phyloP scores from a whole-genome alignment of 1,140 invertebrate species.

The Triops cancriformis region DNA sequence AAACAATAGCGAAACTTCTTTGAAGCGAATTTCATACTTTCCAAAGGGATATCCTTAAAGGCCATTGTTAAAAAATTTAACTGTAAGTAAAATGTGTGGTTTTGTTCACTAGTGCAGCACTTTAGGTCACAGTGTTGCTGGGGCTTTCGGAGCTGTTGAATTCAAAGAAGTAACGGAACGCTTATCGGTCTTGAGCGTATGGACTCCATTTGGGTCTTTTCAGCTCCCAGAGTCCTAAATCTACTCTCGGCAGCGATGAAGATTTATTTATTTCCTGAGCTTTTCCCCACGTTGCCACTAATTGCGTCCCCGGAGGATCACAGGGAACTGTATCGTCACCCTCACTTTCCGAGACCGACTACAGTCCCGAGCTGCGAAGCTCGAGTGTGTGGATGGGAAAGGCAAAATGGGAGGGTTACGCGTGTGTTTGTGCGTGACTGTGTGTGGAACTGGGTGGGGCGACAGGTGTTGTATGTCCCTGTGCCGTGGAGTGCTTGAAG shows the following conservation, averaged over 20 bases:
- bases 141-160: not conserved
- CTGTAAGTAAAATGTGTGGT: not conserved
- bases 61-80: not conserved
- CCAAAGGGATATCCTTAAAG: not conserved
- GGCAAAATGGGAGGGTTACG: not conserved
- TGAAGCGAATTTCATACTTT: not conserved
- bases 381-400: not conserved
- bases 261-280: not conserved
- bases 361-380: not conserved
- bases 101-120: not conserved
- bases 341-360: not conserved
- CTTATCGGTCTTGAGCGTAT: not conserved
- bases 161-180: not conserved
- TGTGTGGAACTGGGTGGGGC: not conserved
- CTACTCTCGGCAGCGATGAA: not conserved
- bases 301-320: not conserved
- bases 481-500: not conserved
- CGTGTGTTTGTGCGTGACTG: constrained; percentile 4
- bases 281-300: not conserved
- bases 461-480: constrained; percentile 4
- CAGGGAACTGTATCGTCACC: not conserved
- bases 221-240: not conserved
- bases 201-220: not conserved
- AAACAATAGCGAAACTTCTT: not conserved
- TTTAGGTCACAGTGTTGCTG: not conserved